Evolutionary conservation across 2,113 vertebrate species (phyloP).

Genomic region (Recurvirostra avosetta): DNA sequence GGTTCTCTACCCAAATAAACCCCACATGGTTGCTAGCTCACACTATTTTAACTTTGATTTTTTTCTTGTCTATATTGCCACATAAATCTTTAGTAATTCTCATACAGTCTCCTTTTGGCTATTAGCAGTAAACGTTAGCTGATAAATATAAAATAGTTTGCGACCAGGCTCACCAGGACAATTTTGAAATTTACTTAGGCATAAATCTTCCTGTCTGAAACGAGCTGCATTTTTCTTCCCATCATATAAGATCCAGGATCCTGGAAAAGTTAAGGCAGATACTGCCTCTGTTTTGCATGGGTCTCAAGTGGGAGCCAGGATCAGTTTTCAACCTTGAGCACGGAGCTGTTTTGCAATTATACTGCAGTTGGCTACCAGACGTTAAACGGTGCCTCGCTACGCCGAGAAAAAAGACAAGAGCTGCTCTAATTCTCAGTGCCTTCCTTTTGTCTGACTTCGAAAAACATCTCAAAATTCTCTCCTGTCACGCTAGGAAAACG

Average conservation of each 20-base stretch:
- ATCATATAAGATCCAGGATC: background rate
- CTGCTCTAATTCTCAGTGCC: background rate
- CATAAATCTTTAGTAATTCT: background rate
- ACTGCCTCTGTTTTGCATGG: accelerated
- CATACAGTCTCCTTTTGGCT: background rate
- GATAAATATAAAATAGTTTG: background rate
- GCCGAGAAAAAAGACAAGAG: background rate
- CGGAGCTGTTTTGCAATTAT: background rate
- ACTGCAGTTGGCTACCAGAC: background rate
- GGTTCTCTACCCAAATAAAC: background rate
- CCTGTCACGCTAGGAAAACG: background rate
- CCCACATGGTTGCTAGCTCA: background rate
- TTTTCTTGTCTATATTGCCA: background rate
- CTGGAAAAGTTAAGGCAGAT: background rate
- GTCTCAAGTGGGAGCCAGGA: background rate
- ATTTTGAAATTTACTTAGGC: background rate
- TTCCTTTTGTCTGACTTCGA: background rate
- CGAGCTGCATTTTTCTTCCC: background rate
- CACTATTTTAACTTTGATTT: background rate
- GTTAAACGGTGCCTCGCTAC: background rate
- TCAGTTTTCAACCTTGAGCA: background rate
- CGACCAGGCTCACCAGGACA: background rate
- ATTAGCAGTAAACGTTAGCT: background rate
- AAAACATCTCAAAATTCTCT: background rate
- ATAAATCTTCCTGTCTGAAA: background rate